Base-by-base conservation (phyloP, 1,140 invertebrate species). In the Helicoverpa zea region DNA sequence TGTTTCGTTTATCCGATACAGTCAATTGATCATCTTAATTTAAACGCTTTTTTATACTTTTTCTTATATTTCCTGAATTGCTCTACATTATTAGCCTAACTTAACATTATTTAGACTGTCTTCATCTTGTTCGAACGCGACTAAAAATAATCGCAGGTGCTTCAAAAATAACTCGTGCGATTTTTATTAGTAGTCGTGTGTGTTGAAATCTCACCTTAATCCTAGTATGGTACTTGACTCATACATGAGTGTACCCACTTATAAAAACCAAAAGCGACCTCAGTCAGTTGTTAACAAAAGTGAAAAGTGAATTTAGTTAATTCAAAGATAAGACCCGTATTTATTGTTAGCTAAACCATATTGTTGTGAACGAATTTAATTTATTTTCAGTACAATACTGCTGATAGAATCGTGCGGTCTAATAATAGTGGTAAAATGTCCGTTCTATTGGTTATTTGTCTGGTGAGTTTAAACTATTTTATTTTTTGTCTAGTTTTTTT, bases 301-400 rank as follows among this genome's bases (percentile, higher is more conserved):
- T 68, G 68, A 54, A 72, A 72, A 54, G 68, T 72, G 47, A 72
- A 72, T 72, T 68, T 23, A 16, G 10, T 16, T 72, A 72, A 54
- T 30, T 72, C 16, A 9, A 4, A n/a, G 68, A 72, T 72, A 72
- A 30, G 1, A 16, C 68, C 68, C 68, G 68, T 29, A 72, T 54
- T 72, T 72, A 54, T 72, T 72, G 18, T 29, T 51, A 12, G 30
- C 13, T 43, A 64, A 47, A 30, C 23, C 29, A n/a, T 72, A 23
- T 54, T 30, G 54, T 72, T 30, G 18, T 72, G 49, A 63, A 10
- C 30, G 63, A 16, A 9, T 70, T 13, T 29, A 16, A 10, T 47
- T 52, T 30, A 30, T 4, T 68, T 66, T 54, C 68, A 72, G 68
- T 72, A 7, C 52, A 52, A 72, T 72, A 54, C 16, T 18, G 23